Evolutionary conservation across 2,113 vertebrate species (phyloP).

Genomic region (Fregata magnificens): DNA sequence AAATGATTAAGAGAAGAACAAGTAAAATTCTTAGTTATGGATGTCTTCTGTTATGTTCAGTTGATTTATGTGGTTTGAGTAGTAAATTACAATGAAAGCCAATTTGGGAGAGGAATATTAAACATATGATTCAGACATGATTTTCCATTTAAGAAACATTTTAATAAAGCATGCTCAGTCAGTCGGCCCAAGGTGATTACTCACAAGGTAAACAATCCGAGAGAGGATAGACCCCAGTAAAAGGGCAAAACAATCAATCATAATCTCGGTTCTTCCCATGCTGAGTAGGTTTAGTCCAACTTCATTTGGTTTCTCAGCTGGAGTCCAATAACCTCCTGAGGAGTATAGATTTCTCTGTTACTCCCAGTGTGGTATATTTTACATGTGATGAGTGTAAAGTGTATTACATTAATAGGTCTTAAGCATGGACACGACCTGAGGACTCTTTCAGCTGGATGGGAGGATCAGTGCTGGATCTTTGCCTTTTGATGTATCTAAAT

Average conservation of each 20-base stretch:
- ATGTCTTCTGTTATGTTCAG: not conserved
- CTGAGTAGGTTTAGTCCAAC: not conserved
- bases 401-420: not conserved
- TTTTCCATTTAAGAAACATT: constrained; percentile 20
- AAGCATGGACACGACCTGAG: not conserved
- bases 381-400: not conserved
- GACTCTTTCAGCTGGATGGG: not conserved
- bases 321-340: not conserved
- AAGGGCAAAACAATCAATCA: not conserved
- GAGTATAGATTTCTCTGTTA: not conserved
- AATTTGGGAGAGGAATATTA: constrained; percentile 5
- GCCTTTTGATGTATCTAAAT: not conserved
- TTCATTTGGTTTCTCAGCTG: not conserved
- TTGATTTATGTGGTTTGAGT: not conserved
- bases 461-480: not conserved
- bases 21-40: not conserved
- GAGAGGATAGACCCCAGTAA: not conserved
- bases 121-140: not conserved
- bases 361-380: not conserved
- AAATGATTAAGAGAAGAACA: not conserved
- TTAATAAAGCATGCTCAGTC: not conserved
- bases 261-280: not conserved
- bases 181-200: not conserved
- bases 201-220: not conserved
- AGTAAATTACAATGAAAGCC: constrained; percentile 4